These are phyloP conservation scores for Gymnoscopelus braueri DNA, from an alignment of 2,797 vertebrate genomes.

Conservation along the genomic window DNA sequence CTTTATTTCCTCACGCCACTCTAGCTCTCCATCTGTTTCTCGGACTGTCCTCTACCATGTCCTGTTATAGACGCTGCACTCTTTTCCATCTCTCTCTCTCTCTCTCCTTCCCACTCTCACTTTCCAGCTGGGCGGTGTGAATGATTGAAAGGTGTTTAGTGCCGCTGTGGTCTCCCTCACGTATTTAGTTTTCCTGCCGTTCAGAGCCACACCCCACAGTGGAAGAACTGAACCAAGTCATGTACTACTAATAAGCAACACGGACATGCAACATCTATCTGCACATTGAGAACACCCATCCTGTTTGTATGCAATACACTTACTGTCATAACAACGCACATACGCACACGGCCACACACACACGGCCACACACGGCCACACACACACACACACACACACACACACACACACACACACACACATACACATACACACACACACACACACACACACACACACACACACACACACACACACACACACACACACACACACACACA, in stretches of 20 bases:
- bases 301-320: not conserved
- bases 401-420: not conserved
- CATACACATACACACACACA: slow-evolving; percentile 12
- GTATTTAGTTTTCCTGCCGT: slow-evolving; percentile 57
- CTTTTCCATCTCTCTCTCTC: not conserved
- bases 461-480: not conserved
- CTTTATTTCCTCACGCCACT: slow-evolving; percentile 17
- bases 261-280: not conserved
- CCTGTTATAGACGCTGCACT: not conserved
- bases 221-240: not conserved
- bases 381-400: not conserved
- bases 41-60: slow-evolving; percentile 19
- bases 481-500: not conserved
- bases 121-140: slow-evolving; percentile 21
- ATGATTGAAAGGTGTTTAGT: slow-evolving; percentile 39
- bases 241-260: not conserved
- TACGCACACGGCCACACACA: not conserved
- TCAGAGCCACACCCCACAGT: slow-evolving; percentile 25
- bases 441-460: not conserved
- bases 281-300: not conserved
- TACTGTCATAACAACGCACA: not conserved
- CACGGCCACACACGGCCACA: slow-evolving; percentile 4
- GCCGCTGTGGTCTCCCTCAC: slow-evolving; percentile 30
- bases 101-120: not conserved
- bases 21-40: slow-evolving; percentile 31